A percentile compares a stretch with the other conserved stretches of the same genome.
These are phyloP conservation scores for Pyrochroa serraticornis DNA, from an alignment of 2,888 invertebrate species.

Conservation along the genomic window DNA sequence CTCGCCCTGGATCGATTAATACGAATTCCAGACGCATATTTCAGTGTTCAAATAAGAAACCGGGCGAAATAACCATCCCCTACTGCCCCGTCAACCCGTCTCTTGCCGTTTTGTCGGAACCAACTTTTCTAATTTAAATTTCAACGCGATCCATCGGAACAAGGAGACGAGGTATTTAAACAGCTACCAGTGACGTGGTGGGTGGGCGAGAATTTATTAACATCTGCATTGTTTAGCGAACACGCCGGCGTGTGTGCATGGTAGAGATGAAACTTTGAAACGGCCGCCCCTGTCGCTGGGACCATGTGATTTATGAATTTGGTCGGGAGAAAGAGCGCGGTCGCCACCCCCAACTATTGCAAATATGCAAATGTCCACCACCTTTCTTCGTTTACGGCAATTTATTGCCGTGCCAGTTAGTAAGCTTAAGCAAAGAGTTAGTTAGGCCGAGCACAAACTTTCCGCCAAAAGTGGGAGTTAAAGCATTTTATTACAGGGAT, in stretches of 20 bases:
- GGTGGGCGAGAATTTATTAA: neutral
- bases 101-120: too few species aligned
- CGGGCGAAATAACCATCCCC: too few species aligned
- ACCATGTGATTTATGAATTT: constrained; percentile 12
- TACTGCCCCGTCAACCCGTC: too few species aligned
- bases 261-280: neutral
- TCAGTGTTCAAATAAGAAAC: too few species aligned
- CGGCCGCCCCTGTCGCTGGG: neutral
- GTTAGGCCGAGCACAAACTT: too few species aligned
- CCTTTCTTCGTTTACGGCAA: neutral
- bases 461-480: too few species aligned
- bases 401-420: neutral
- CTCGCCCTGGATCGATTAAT: too few species aligned
- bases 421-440: too few species aligned
- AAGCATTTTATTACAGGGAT: too few species aligned
- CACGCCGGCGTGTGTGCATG: too few species aligned
- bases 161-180: neutral
- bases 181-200: neutral
- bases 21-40: too few species aligned
- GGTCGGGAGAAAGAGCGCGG: neutral
- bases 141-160: neutral
- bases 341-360: constrained; percentile 1
- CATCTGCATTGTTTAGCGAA: constrained; percentile 6
- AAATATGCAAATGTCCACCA: constrained; percentile 8
- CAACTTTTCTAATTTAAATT: constrained; percentile 12